Percentiles rank a stretch among this genome's conserved stretches.
Conservation (phyloP, 2,797 vertebrate genomes). For the Rachycentron canadum region DNA sequence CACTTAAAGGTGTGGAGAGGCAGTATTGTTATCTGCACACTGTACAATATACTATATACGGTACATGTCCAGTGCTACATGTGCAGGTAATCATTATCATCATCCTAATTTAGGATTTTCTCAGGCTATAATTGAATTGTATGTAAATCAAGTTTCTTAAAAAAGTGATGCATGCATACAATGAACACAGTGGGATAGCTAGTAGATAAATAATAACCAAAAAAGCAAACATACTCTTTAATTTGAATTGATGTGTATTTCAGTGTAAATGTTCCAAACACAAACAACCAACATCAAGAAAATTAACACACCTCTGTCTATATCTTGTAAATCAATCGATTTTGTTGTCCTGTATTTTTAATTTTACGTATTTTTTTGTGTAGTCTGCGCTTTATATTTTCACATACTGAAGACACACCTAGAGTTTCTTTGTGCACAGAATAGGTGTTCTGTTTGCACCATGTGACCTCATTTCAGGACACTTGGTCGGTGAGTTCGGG, state of each 20-base stretch:
- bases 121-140: not conserved
- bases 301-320: no score
- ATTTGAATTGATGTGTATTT: not conserved
- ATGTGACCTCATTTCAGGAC: conserved; percentile 41
- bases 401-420: no score
- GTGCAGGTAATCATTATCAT: not conserved
- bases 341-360: not conserved
- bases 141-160: not conserved
- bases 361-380: not conserved
- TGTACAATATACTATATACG: not conserved
- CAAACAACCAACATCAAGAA: no score
- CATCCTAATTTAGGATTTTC: not conserved
- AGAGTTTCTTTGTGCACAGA: no score
- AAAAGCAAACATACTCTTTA: not conserved
- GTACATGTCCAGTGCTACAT: not conserved
- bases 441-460: not conserved
- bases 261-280: not conserved
- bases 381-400: not conserved
- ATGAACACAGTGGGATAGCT: not conserved
- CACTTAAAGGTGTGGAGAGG: not conserved
- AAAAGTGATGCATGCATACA: not conserved
- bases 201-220: no score
- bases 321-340: not conserved
- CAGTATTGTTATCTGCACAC: not conserved
- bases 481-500: conserved; percentile 41